Evolutionary conservation across 2,797 vertebrate genomes (phyloP).

Genomic region (Galagoides demidoff): DNA sequence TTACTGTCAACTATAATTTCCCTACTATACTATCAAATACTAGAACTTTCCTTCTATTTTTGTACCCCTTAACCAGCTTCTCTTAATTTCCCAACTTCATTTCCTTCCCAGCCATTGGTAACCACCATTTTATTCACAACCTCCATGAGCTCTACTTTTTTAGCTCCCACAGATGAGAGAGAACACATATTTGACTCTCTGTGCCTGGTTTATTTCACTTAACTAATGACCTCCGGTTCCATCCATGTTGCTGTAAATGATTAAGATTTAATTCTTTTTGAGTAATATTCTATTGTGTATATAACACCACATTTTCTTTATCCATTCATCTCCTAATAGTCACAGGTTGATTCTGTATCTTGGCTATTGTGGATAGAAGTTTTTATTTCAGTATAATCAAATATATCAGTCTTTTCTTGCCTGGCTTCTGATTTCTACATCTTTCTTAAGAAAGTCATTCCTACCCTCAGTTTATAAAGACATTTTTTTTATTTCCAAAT

Average conservation of each 20-base stretch:
- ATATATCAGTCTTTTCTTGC: background rate
- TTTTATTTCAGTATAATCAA: background rate
- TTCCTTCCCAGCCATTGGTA: background rate
- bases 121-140: background rate
- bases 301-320: background rate
- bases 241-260: background rate
- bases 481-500: background rate
- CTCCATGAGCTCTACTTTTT: background rate
- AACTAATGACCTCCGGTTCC: background rate
- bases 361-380: background rate
- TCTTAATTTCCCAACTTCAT: background rate
- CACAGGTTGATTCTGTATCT: background rate
- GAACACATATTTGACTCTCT: background rate
- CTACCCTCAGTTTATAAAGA: background rate
- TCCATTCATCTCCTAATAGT: background rate
- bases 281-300: background rate
- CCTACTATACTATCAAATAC: background rate
- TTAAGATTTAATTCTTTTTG: background rate
- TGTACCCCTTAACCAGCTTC: background rate
- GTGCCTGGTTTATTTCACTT: background rate
- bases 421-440: background rate
- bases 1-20: background rate
- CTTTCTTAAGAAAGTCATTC: slow-evolving; percentile 39
- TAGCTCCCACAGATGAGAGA: background rate
- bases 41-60: background rate